Percentiles rank a stretch among this genome's conserved stretches.
phyloP scores from a whole-genome alignment of 2,113 vertebrate species.

The Nerophis ophidion region DNA sequence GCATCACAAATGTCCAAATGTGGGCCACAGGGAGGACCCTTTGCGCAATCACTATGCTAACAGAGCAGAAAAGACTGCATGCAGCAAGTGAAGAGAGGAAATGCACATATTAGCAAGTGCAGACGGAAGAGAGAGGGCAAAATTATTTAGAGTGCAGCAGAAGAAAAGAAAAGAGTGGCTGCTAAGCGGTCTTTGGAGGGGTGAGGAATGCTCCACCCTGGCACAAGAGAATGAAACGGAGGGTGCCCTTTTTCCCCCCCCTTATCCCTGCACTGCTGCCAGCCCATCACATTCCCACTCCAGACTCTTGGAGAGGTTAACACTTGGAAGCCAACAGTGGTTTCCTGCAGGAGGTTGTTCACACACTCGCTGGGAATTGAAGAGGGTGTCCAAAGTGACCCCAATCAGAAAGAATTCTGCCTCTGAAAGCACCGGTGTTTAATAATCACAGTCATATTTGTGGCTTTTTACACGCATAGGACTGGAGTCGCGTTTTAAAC shows the following conservation, averaged over 20 bases:
- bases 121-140: slow-evolving; percentile 17
- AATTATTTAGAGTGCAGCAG: slow-evolving; percentile 34
- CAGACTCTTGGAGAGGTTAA: slow-evolving; percentile 60
- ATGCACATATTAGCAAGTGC: slow-evolving; percentile 33
- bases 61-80: slow-evolving; percentile 29
- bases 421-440: not conserved
- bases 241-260: slow-evolving; percentile 46
- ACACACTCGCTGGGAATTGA: not conserved
- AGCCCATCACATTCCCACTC: slow-evolving; percentile 59
- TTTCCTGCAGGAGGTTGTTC: slow-evolving; percentile 16
- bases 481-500: too few species aligned
- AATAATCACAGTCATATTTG: not conserved
- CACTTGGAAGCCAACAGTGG: slow-evolving; percentile 27
- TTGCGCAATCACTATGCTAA: slow-evolving; percentile 55
- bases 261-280: slow-evolving; percentile 46
- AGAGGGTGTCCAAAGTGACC: not conserved
- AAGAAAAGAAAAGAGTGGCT: slow-evolving; percentile 33
- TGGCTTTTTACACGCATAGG: too few species aligned
- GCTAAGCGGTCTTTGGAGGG: slow-evolving; percentile 48
- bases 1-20: slow-evolving; percentile 66
- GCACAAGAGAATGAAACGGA: slow-evolving; percentile 51
- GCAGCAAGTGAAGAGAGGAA: slow-evolving; percentile 16
- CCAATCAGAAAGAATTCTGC: not conserved
- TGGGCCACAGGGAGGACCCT: slow-evolving; percentile 55
- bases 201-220: slow-evolving; percentile 64